phyloP scores from a whole-genome alignment of 2,888 invertebrate species.

The Seira ritae region DNA sequence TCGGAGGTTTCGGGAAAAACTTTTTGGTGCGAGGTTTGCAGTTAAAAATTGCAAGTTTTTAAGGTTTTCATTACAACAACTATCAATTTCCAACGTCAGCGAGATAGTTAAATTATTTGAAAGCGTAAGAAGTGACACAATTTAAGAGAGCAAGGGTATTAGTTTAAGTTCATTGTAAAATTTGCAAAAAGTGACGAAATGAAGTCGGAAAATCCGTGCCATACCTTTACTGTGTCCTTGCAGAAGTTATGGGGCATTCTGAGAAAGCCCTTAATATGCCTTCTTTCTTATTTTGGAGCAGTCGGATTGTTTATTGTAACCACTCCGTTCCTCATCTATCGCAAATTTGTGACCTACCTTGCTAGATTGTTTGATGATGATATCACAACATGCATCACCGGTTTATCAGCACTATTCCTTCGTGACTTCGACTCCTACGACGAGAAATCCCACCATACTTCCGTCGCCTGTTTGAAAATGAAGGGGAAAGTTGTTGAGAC shows the following conservation, averaged over 20 bases:
- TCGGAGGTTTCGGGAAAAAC: no score
- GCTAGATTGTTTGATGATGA: constrained; percentile 24
- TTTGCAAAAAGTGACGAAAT: constrained; percentile 8
- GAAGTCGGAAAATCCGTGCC: neutral
- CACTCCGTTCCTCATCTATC: constrained; percentile 24
- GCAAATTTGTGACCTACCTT: neutral
- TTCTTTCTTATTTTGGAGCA: neutral
- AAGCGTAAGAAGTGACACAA: no score
- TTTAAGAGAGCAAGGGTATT: no score
- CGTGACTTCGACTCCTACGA: constrained; percentile 36
- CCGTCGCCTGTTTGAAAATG: constrained; percentile 34
- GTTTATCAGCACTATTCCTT: constrained; percentile 25
- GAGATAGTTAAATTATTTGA: no score
- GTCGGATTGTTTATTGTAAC: neutral
- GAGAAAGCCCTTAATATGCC: neutral
- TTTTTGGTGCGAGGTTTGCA: no score
- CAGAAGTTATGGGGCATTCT: neutral
- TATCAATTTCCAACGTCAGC: no score
- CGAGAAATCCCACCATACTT: constrained; percentile 28
- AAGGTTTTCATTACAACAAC: no score
- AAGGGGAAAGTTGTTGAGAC: constrained; percentile 20
- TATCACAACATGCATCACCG: constrained; percentile 23
- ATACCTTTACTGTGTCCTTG: neutral
- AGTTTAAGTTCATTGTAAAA: no score
- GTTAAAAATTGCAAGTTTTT: no score